A percentile compares a stretch with the other conserved stretches of the same genome.
These are phyloP conservation scores for Halcyon malimbica DNA, from an alignment of 2,113 vertebrate genomes.

Conservation along the genomic window DNA sequence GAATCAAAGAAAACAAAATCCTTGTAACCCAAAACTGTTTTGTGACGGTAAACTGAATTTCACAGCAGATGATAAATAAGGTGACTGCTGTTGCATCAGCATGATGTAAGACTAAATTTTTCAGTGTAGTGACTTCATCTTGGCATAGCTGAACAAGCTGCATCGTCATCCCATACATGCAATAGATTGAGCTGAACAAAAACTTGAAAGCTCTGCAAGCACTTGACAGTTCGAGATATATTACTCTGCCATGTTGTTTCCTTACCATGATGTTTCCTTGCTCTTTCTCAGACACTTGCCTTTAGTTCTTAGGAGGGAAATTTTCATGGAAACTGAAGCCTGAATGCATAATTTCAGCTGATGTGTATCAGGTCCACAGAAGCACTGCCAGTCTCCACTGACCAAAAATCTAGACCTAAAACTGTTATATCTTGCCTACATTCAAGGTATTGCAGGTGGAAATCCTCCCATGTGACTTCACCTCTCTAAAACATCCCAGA, in stretches of 20 bases:
- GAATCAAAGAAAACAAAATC: slow-evolving; percentile 1
- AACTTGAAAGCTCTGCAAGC: background rate
- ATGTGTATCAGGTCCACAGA: background rate
- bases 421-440: background rate
- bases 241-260: background rate
- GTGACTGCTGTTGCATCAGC: background rate
- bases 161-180: background rate
- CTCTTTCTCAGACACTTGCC: background rate
- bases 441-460: background rate
- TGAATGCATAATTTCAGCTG: background rate
- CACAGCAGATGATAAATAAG: background rate
- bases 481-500: background rate
- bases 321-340: background rate
- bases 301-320: background rate
- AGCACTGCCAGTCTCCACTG: rapidly evolving
- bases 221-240: background rate
- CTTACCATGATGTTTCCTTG: background rate
- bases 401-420: background rate
- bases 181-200: background rate
- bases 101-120: background rate
- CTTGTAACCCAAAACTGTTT: background rate
- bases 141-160: background rate
- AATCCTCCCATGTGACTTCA: background rate
- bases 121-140: background rate
- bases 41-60: background rate